Evolutionary conservation across 2,888 invertebrate species (phyloP).

Genomic region (Hanleya hanleyi): DNA sequence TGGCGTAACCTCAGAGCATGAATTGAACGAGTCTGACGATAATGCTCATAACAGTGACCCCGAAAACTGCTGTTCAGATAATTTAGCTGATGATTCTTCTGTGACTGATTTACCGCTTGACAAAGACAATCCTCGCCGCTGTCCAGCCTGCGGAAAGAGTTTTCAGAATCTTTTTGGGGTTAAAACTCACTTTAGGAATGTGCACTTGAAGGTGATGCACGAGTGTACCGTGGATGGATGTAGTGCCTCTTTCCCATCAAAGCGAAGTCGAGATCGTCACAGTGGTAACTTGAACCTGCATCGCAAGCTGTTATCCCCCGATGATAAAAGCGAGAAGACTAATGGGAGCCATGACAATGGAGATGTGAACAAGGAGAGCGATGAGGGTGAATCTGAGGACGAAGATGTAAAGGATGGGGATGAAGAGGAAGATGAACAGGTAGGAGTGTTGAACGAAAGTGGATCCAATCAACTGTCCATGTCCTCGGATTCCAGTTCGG

Average conservation of each 20-base stretch:
- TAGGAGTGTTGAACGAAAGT: slow-evolving; percentile 10
- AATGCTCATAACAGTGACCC: slow-evolving; percentile 18
- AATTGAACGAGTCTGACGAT: slow-evolving; percentile 40
- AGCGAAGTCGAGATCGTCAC: slow-evolving; percentile 92
- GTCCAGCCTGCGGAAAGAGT: slow-evolving; percentile 92
- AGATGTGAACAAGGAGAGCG: slow-evolving; percentile 21
- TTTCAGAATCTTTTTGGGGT: slow-evolving; percentile 95
- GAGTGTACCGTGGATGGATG: slow-evolving; percentile 96
- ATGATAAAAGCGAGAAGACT: slow-evolving; percentile 3
- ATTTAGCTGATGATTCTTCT: slow-evolving; percentile 23
- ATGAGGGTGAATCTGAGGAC: slow-evolving; percentile 31
- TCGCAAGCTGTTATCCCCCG: slow-evolving; percentile 81
- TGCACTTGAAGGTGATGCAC: slow-evolving; percentile 95
- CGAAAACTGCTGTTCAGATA: too few relatives aligned
- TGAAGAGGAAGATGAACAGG: slow-evolving; percentile 36
- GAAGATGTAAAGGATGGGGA: slow-evolving; percentile 36
- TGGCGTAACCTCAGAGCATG: slow-evolving; percentile 34
- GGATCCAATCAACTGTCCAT: neutral
- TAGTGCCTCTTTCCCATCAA: slow-evolving; percentile 95
- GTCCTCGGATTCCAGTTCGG: neutral
- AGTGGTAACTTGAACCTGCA: slow-evolving; percentile 93
- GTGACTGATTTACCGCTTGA: slow-evolving; percentile 87
- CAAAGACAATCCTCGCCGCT: slow-evolving; percentile 91
- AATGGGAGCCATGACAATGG: slow-evolving; percentile 6
- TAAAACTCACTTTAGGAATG: slow-evolving; percentile 96